Percentiles rank a stretch among this genome's conserved stretches.
Evolutionary conservation across 2,888 invertebrate genomes (phyloP).

Genomic region (Meloe dianella): DNA sequence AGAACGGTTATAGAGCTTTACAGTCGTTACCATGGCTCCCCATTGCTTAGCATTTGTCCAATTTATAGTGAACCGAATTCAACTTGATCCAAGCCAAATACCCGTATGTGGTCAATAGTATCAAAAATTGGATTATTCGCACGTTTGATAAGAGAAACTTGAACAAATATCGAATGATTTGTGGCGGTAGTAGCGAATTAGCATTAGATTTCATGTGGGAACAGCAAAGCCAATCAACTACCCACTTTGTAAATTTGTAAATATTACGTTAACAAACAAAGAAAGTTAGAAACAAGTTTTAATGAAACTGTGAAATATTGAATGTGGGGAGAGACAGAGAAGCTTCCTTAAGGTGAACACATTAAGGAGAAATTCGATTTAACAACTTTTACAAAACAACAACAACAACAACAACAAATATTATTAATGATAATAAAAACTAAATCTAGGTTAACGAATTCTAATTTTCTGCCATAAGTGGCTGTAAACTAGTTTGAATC

Average conservation of each 20-base stretch:
- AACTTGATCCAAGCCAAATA: too few relatives aligned
- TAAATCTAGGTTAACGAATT: not conserved
- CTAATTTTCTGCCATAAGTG: not conserved
- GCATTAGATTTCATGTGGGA: not conserved
- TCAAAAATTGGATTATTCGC: too few relatives aligned
- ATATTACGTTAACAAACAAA: not conserved
- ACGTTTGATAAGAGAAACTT: too few relatives aligned
- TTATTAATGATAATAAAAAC: not conserved
- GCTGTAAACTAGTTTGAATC: not conserved
- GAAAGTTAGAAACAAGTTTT: not conserved
- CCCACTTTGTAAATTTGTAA: not conserved
- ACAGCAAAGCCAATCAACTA: not conserved
- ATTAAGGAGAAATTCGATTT: not conserved
- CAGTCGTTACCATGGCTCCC: not conserved
- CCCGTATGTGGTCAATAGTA: too few relatives aligned
- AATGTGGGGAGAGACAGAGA: too few relatives aligned
- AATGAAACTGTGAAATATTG: too few relatives aligned
- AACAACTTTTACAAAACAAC: not conserved
- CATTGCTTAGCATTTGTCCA: not conserved
- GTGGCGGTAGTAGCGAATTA: not conserved
- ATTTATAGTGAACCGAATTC: too few relatives aligned
- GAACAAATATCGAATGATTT: too few relatives aligned
- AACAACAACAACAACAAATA: not conserved
- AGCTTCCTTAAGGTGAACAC: not conserved
- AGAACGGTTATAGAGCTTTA: constrained; percentile 34